Evolutionary conservation across 2,888 invertebrate species (phyloP), one percentile per base, ranked within the genome.

Genomic region (Panopea generosa): DNA sequence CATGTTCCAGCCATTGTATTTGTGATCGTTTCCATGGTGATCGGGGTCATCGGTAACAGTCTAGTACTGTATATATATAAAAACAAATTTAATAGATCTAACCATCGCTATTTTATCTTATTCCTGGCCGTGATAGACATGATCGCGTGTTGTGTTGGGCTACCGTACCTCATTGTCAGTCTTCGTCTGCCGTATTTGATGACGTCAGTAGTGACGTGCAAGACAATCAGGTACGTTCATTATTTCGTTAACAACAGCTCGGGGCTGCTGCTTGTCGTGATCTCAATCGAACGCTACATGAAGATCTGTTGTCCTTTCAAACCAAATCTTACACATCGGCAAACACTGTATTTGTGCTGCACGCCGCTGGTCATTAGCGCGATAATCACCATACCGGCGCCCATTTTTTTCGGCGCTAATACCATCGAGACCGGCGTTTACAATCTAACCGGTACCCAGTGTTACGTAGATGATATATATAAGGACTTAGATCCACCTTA

Each of bases 261-360:
- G 0, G 86, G 83, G 1, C 57, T 84, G 9, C 24, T 80, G 2
- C 75, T 86, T 9, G 61, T 84, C 2, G 69, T 78, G 2, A 83
- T 86, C 18, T 79, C 84, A 0, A 29, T 80, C 2, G 84, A 84
- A 55, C 65, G 84, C 3, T 84, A 66, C 52, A 65, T 70, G 22
- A 80, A 82, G 59, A 84, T 86, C 50, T 84, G 84, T 47, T 66
- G 66, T 24, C 84, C 86, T 9, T 68, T 84, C 9, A 73, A 77
- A 27, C 71, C 67, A 9, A 84, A 84, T 52, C 56, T 82, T 43
- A 80, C 63, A 4, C 55, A 59, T 9, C 63, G 62, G 14, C 70
- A 77, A 20, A 82, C 75, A 3, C 49, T 78, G 4, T 47, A 61
- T 16, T 18, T 81, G 9, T 78, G 77, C 24, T 53, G 56, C 14